These are phyloP conservation scores for Allolobophora icterica DNA, from an alignment of 2,888 invertebrate genomes.

Conservation along the genomic window DNA sequence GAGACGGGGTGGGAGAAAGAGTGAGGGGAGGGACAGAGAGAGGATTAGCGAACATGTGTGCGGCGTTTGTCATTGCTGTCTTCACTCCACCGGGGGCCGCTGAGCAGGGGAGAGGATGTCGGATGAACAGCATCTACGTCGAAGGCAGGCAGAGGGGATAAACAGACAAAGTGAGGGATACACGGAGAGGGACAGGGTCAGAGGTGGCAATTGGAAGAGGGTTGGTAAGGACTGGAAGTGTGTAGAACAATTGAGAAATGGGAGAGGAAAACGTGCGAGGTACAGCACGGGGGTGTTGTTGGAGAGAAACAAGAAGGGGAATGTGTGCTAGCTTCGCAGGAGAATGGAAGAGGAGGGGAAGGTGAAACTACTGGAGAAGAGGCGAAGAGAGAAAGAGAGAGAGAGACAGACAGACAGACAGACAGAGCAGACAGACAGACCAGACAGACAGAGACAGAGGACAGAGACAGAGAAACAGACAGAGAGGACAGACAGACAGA, in stretches of 20 bases:
- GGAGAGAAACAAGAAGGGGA: not conserved
- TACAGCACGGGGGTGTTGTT: not conserved
- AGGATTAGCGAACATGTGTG: not conserved
- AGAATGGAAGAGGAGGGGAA: no score
- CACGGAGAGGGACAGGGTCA: not conserved
- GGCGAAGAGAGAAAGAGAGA: no score
- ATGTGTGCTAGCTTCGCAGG: no score
- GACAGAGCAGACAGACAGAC: no score
- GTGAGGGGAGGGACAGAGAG: not conserved
- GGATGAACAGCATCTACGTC: not conserved
- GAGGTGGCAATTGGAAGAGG: not conserved
- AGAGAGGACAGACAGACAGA: no score
- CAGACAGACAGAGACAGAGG: no score
- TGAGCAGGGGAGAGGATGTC: not conserved
- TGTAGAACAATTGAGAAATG: not conserved
- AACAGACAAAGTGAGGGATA: not conserved
- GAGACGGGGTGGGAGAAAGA: not conserved
- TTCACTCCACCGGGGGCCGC: not conserved
- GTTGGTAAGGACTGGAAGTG: not conserved
- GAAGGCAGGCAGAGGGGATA: not conserved
- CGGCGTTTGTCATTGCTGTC: slow-evolving; percentile 20
- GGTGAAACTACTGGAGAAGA: no score
- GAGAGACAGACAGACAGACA: no score
- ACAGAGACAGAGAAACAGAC: no score
- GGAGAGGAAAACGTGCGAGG: not conserved